phyloP scores from a whole-genome alignment of 2,113 vertebrate species.

The Oceanites oceanicus region DNA sequence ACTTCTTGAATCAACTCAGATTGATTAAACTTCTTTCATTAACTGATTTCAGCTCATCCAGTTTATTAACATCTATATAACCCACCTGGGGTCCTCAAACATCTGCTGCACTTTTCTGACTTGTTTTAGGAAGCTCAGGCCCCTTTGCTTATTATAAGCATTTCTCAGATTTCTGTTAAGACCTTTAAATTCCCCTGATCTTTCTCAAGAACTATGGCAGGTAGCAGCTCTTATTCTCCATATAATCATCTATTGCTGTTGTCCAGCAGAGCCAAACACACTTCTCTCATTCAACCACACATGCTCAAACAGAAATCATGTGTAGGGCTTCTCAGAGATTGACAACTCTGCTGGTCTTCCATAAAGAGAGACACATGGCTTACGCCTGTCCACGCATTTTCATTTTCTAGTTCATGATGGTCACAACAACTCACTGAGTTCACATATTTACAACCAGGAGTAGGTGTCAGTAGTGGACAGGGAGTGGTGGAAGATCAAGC shows the following conservation, averaged over 20 bases:
- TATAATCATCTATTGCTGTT: background rate
- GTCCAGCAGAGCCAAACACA: background rate
- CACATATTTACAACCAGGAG: background rate
- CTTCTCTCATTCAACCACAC: background rate
- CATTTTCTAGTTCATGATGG: background rate
- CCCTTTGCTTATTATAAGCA: background rate
- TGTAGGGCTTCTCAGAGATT: background rate
- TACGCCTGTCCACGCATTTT: background rate
- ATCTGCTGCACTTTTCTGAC: constrained; percentile 8
- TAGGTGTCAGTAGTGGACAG: background rate
- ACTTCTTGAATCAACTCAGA: background rate
- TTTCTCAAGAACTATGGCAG: background rate
- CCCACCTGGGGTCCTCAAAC: background rate
- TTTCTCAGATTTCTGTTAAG: background rate
- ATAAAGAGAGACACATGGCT: background rate
- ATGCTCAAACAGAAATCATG: background rate
- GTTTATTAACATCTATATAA: constrained; percentile 42
- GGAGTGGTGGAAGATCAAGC: background rate
- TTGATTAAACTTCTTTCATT: constrained; percentile 39
- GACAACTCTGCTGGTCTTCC: background rate
- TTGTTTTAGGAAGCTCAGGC: background rate
- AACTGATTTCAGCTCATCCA: constrained; percentile 30
- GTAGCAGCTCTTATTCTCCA: background rate
- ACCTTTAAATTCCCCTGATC: background rate
- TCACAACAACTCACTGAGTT: background rate